Conservation (phyloP, 2,888 invertebrate species). For the Meloe dianella region DNA sequence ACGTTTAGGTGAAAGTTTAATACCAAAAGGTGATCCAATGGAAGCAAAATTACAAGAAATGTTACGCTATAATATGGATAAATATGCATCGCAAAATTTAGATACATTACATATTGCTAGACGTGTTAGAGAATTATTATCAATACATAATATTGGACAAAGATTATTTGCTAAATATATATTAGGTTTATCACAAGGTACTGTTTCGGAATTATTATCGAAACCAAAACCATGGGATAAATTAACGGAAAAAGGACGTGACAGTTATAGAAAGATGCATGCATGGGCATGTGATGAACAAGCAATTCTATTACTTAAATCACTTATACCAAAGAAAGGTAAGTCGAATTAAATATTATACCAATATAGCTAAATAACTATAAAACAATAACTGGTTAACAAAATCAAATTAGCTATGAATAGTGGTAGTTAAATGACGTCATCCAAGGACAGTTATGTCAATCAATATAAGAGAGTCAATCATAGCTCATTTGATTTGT, state of each 20-base stretch:
- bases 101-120: constrained; percentile 96
- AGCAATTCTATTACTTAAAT: constrained; percentile 95
- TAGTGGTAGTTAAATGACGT: too few species aligned
- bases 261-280: constrained; percentile 99
- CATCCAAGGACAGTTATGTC: too few species aligned
- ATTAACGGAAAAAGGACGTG: constrained; percentile 97
- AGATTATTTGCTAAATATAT: constrained; percentile 98
- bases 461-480: too few species aligned
- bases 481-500: too few species aligned
- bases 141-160: constrained; percentile 98
- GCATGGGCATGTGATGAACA: constrained; percentile 99
- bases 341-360: constrained; percentile 57
- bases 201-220: constrained; percentile 96
- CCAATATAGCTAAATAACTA: too few species aligned
- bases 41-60: constrained; percentile 92
- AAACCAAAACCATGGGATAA: constrained; percentile 99
- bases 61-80: constrained; percentile 94
- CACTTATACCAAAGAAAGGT: constrained; percentile 98
- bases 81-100: constrained; percentile 90
- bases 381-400: background rate
- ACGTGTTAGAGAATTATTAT: constrained; percentile 89
- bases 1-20: constrained; percentile 85
- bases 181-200: constrained; percentile 95
- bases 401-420: too few species aligned
- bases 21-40: constrained; percentile 93